phyloP scores from a whole-genome alignment of 2,888 invertebrate species.

The Drosophila demipolita region DNA sequence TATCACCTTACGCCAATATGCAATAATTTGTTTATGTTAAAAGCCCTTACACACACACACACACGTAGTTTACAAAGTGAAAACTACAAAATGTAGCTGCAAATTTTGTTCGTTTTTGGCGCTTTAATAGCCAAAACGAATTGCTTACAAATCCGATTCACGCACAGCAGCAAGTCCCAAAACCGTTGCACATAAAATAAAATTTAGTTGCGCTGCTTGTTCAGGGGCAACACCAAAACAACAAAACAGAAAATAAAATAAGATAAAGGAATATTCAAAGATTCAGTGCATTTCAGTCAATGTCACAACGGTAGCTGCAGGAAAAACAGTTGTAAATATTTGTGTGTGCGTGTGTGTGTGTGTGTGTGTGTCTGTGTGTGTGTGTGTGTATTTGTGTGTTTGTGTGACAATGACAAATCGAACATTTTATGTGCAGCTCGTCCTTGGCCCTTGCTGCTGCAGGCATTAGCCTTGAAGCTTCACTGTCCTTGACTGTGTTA shows the following conservation, averaged over 20 bases:
- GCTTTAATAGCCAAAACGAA: conserved; percentile 74
- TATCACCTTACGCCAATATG: conserved; percentile 48
- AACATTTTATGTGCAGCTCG: conserved; percentile 60
- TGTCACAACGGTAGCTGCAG: conserved; percentile 66
- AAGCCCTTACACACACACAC: neutral
- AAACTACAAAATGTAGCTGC: conserved; percentile 17
- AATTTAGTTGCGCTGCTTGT: conserved; percentile 72
- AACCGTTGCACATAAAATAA: conserved; percentile 61
- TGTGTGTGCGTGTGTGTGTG: neutral
- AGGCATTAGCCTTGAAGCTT: conserved; percentile 56
- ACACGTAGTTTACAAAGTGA: conserved; percentile 17
- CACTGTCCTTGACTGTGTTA: conserved; percentile 58
- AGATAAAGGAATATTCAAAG: neutral
- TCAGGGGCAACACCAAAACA: conserved; percentile 18
- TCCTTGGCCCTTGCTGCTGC: conserved; percentile 51
- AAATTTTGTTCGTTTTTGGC: conserved; percentile 50
- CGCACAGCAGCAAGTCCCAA: conserved; percentile 66
- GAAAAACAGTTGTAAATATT: conserved; percentile 65
- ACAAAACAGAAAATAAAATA: neutral
- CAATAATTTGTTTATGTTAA: conserved; percentile 54
- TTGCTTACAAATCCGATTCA: conserved; percentile 61
- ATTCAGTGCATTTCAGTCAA: conserved; percentile 36
- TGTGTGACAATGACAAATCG: conserved; percentile 29
- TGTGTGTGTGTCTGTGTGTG: neutral
- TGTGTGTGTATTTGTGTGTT: neutral